Evolutionary conservation across 2,113 vertebrate species (phyloP), one percentile per base, ranked within the genome.

Genomic region (Thalassoma bifasciatum): DNA sequence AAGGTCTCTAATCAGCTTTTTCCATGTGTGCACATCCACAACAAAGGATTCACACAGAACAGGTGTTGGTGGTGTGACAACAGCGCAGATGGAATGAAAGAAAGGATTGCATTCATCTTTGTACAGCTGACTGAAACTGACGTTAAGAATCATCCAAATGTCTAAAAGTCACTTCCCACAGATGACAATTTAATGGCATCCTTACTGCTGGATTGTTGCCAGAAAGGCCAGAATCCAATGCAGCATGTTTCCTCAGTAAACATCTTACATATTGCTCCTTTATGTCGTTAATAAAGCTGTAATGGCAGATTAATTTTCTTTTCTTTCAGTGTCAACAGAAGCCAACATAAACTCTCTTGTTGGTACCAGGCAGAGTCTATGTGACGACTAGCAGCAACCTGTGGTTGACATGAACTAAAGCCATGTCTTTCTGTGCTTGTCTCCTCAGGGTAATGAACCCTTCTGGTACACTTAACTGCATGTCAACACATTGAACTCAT

Each of bases 401-500:
- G 5, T 19, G n/a, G 58, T 10, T 71, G 58, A 68, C 49, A 4
- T 24, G 23, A 57, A 59, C 61, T 59, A 46, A 49, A 72, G 12
- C 19, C 57, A 40, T 78, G 57, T 77, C 72, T 70, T 52, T 81
- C 77, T 40, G 3, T 17, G 5, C 11, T 58, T 46, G 49, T 68
- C 61, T 65, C 42, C 30, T 73, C 66, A n/a, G 17, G 37, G 50
- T 64, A 61, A 79, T 63, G 6, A 72, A 73, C 64, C 56, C 37
- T 57, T 46, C 38, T 11, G 67, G 49, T 76, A 65, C 59, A 76
- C 46, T 34, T 63, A 66, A 66, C 56, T 60, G 57, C 53, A 40
- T 74, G 67, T 75, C 61, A 74, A 58, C 63, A 61, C n/a, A n/a
- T n/a, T 81, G 60, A 63, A 37, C 50, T 40, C 59, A 78, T 72